Base-by-base conservation (phyloP, 2,888 invertebrate species). In the Criorhina ranunculi region DNA sequence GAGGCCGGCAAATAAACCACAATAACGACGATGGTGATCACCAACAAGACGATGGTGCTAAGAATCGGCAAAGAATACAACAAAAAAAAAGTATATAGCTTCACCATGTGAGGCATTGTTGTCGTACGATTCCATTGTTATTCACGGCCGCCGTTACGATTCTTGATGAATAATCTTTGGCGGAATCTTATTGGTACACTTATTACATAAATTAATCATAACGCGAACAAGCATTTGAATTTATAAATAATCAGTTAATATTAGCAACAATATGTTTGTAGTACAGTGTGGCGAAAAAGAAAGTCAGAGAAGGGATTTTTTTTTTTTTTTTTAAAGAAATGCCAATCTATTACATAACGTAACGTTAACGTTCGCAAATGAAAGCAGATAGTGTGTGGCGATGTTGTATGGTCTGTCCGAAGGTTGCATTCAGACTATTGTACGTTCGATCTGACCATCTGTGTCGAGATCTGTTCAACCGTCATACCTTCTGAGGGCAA, bases 181-280 rank as follows among this genome's bases (percentile, higher is more conserved):
- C 33, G 49, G 57, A 11, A 51, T 62, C 51, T 62, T 51, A 42
- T 55, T 69, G 55, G 33, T 24, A 15, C 42, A 37, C n/a, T 40
- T 8, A 42, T 75, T 66, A 75, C 55, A 55, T 46, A 75, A 73
- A 66, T 57, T 57, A 64, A 57, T 75, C 64, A 64, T 64, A 75
- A 55, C 35, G 75, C 75, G 37, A 46, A 75, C 51, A 75, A 55
- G 29, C 35, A 11, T 70, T 70, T 70, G 59, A 70, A 49, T 70
- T 70, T 59, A n/a, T 55, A n/a, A 51, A 51, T 51, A 31, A 51
- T 51, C 51, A 51, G n/a, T 31, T 24, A 2, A 19, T 51, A 31
- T 31, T 31, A 51, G 51, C 51, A n/a, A 31, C n/a, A 12, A 19
- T 51, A 29, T 29, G 1, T 12, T 51, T 9, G 9, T 17, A 19